phyloP scores from a whole-genome alignment of 2,888 invertebrate genomes.

The Pachycephus smyrnensis region DNA sequence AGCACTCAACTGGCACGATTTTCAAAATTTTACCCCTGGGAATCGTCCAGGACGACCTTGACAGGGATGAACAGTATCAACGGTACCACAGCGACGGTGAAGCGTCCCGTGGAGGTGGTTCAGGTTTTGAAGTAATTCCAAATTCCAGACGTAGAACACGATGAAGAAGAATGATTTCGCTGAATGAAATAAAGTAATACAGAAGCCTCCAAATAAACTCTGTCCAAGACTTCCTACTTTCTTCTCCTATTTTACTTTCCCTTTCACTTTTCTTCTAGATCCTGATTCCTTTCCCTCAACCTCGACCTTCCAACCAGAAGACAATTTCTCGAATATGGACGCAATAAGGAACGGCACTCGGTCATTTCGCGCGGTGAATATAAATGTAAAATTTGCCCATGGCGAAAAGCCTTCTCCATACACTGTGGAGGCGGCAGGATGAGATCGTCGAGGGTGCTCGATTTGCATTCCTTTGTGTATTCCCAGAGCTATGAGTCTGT shows the following conservation, averaged over 20 bases:
- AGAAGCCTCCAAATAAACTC: background rate
- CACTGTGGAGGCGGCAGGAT: background rate
- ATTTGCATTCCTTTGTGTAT: constrained; percentile 41
- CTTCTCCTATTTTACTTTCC: too few species aligned
- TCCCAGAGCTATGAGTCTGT: background rate
- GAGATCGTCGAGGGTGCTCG: background rate
- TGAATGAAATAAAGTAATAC: background rate
- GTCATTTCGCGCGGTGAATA: constrained; percentile 32
- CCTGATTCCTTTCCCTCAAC: background rate
- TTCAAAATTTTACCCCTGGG: background rate
- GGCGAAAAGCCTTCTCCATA: background rate
- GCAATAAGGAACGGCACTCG: constrained; percentile 15
- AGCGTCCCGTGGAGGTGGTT: background rate
- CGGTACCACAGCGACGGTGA: background rate
- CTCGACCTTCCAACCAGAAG: constrained; percentile 31
- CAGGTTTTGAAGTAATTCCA: background rate
- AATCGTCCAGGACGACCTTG: background rate
- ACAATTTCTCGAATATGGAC: constrained; percentile 28
- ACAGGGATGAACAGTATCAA: background rate
- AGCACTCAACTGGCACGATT: background rate
- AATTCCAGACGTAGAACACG: background rate
- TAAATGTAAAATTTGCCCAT: constrained; percentile 31
- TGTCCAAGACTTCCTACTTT: background rate
- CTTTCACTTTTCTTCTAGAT: background rate
- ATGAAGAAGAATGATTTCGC: background rate